These are phyloP conservation scores for Trypoxylus dichotomus DNA, from an alignment of 1,140 invertebrate species.

Conservation along the genomic window DNA sequence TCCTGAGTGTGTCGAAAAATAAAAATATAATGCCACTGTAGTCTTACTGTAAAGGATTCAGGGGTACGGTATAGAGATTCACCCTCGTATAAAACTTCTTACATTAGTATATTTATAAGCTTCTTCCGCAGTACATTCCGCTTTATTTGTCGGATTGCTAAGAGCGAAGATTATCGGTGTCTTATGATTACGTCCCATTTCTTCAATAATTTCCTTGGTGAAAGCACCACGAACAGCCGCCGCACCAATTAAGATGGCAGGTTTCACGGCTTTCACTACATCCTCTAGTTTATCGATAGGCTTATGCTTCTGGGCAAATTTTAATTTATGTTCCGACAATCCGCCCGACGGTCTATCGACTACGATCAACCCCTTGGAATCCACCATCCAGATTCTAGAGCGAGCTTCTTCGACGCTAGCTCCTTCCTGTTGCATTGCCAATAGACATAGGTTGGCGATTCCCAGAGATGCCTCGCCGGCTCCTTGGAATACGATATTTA, in stretches of 20 bases:
- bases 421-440: slow-evolving; percentile 86
- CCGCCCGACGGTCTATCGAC: slow-evolving; percentile 75
- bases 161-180: slow-evolving; percentile 91
- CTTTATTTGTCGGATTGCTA: slow-evolving; percentile 95
- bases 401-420: slow-evolving; percentile 69
- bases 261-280: slow-evolving; percentile 77
- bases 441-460: slow-evolving; percentile 83
- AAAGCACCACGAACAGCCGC: slow-evolving; percentile 84
- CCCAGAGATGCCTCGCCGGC: slow-evolving; percentile 77
- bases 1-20: no score
- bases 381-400: slow-evolving; percentile 72
- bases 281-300: slow-evolving; percentile 74
- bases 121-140: slow-evolving; percentile 96
- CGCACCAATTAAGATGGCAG: slow-evolving; percentile 83
- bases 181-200: slow-evolving; percentile 78
- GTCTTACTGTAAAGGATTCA: no score
- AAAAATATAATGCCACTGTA: no score
- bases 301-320: slow-evolving; percentile 72
- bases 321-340: slow-evolving; percentile 72
- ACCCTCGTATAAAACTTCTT: slow-evolving; percentile 37
- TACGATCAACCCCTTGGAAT: slow-evolving; percentile 77
- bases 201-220: slow-evolving; percentile 76
- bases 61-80: no score
- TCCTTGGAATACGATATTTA: slow-evolving; percentile 89
- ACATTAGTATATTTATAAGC: slow-evolving; percentile 85